A percentile compares a stretch with the other conserved stretches of the same genome.
phyloP scores from a whole-genome alignment of 1,140 invertebrate species.

The Rhyzopertha dominica region DNA sequence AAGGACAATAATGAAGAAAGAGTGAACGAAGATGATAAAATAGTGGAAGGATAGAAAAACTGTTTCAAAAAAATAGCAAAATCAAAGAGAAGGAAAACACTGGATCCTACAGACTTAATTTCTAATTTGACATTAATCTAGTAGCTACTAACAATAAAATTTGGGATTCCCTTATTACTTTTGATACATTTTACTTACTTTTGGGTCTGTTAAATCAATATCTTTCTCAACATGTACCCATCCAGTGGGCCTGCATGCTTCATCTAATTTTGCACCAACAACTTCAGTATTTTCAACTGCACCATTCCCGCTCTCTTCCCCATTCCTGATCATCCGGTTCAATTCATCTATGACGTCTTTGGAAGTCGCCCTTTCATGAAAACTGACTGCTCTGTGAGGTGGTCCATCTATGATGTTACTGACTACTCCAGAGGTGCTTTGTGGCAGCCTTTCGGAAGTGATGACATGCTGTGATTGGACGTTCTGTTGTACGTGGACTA shows the following conservation, averaged over 20 bases:
- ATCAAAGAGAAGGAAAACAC: no score
- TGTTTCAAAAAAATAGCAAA: no score
- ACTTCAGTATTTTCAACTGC: conserved; percentile 42
- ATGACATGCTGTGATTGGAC: conserved; percentile 31
- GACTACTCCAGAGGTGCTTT: conserved; percentile 31
- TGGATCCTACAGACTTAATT: no score
- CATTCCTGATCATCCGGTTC: conserved; percentile 65
- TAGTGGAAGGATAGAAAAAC: no score
- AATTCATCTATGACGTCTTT: conserved; percentile 73
- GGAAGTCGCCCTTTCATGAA: conserved; percentile 65
- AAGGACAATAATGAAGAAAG: no score
- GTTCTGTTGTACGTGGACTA: conserved; percentile 26
- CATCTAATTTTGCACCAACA: conserved; percentile 49
- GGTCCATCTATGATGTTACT: conserved; percentile 48
- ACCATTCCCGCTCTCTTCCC: conserved; percentile 44
- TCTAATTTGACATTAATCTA: no score
- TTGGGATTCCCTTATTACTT: no score
- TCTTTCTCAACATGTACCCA: conserved; percentile 74
- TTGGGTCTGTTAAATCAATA: conserved; percentile 73
- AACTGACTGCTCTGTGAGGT: conserved; percentile 52
- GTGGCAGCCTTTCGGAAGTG: conserved; percentile 38
- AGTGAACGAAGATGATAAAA: no score
- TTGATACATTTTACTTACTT: no score
- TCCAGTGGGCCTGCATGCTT: conserved; percentile 63
- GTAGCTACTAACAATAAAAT: no score